Evolutionary conservation across 2,888 invertebrate genomes (phyloP).

Genomic region (Drosophila anomalata): DNA sequence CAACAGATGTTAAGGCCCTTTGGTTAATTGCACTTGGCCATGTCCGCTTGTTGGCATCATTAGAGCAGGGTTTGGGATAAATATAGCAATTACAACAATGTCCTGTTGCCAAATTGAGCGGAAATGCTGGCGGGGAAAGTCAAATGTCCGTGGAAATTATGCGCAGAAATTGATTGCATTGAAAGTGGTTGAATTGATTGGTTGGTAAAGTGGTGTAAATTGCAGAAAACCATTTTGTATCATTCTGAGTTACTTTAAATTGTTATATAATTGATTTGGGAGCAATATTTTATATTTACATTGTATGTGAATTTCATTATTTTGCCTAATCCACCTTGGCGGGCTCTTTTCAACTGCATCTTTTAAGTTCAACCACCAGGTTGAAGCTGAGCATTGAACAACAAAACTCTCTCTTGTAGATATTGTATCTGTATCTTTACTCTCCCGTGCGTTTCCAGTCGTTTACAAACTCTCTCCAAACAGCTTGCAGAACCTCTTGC

Average conservation of each 20-base stretch:
- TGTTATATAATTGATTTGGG: neutral
- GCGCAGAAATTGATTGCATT: neutral
- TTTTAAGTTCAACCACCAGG: conserved; percentile 4
- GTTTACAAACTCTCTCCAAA: neutral
- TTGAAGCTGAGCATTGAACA: conserved; percentile 2
- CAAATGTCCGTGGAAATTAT: conserved; percentile 9
- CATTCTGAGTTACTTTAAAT: neutral
- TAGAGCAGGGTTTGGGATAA: conserved; percentile 58
- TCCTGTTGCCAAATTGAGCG: conserved; percentile 72
- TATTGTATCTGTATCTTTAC: neutral
- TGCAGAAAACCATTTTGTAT: neutral
- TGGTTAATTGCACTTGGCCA: conserved; percentile 61
- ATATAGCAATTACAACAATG: conserved; percentile 66
- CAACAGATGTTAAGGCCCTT: conserved; percentile 59
- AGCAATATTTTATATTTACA: neutral
- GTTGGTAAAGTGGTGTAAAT: neutral
- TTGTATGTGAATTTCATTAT: conserved; percentile 3
- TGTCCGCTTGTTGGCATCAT: conserved; percentile 67
- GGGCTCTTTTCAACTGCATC: conserved; percentile 1
- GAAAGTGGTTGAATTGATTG: neutral
- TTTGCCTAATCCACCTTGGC: neutral
- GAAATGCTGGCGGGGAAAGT: conserved; percentile 52
- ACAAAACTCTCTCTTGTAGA: conserved; percentile 4
- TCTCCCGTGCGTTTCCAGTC: neutral
- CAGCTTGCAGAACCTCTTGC: neutral